Evolutionary conservation across 1,140 invertebrate species (phyloP).

Genomic region (Heliconius hermathena): DNA sequence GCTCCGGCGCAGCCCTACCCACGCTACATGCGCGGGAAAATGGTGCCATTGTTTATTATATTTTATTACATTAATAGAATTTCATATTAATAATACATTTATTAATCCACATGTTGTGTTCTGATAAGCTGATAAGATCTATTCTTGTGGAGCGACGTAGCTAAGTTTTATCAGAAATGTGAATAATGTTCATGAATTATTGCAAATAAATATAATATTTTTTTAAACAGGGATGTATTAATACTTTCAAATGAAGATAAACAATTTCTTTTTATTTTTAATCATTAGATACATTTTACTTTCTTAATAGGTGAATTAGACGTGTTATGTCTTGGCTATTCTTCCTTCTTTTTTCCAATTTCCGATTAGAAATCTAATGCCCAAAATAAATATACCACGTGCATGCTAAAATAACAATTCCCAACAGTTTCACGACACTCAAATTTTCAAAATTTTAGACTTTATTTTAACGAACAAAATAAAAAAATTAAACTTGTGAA

Average conservation of each 20-base stretch:
- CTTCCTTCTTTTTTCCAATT: too few relatives aligned
- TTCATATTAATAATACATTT: slow-evolving; percentile 16
- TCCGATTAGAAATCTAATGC: too few relatives aligned
- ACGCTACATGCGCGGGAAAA: slow-evolving; percentile 49
- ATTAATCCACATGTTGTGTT: not conserved
- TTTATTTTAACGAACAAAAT: not conserved
- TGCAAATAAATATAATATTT: not conserved
- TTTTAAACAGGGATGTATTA: too few relatives aligned
- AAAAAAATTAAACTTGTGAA: too few relatives aligned
- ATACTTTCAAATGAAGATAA: too few relatives aligned
- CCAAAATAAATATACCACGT: too few relatives aligned
- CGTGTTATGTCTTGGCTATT: too few relatives aligned
- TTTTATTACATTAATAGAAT: slow-evolving; percentile 33
- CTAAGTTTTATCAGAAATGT: not conserved
- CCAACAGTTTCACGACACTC: too few relatives aligned
- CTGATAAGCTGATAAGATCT: slow-evolving; percentile 2
- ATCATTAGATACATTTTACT: too few relatives aligned
- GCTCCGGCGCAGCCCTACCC: slow-evolving; percentile 54
- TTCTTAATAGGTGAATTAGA: too few relatives aligned
- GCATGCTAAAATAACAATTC: not conserved
- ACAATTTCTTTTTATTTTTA: too few relatives aligned
- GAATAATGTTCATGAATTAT: not conserved
- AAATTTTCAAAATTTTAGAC: not conserved
- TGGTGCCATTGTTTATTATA: slow-evolving; percentile 37
- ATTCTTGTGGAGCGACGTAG: not conserved